Base-by-base conservation (phyloP, 2,113 vertebrate genomes). In the Setophaga kirtlandii region DNA sequence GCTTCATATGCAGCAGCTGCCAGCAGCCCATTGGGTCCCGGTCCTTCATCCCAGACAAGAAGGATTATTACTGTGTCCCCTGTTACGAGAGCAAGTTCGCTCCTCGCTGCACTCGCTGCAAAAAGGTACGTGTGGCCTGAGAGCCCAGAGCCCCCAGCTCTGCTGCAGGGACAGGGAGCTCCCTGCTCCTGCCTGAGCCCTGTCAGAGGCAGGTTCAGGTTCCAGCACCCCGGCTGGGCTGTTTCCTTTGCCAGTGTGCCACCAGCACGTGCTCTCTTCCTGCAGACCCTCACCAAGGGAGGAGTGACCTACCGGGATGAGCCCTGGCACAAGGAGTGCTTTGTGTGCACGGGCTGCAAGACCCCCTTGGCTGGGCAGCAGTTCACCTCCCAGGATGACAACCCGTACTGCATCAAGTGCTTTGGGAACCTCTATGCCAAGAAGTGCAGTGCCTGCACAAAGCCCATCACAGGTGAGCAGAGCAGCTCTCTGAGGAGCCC, bases 51-150 rank as follows among this genome's bases (percentile, higher is more conserved):
- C 99, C 99, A 1, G 99, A 99, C 97, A 99, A 99, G 94, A 98
- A 99, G 50, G 99, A 99, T 73, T 99, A 99, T 97, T 99, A 99
- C 98, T 99, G 99, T 20, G 99, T 99, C 71, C 96, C 99, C 92
- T 99, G 99, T 93, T 99, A 99, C 0, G 99, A 99, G 98, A 99
- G 98, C 98, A 99, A 99, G 98, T 99, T 99, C 1, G 99, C 99
- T 37, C 99, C 99, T 30, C 99, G 99, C 91, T 99, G 99, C 91
- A 99, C 99, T 53, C 99, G 98, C 81, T 99, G 99, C 98, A 99
- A 99, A 98, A 99, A 99, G 99, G 99, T 99, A 76, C 3, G 28
- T 28, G 47, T 56, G 49, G 15, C 49, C 44, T 11, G 46, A 19
- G n/a, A 75, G 62, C 78, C 69, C 47, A 5, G n/a, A 91, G 73